Percentiles rank a stretch among this genome's conserved stretches.
phyloP scores from a whole-genome alignment of 2,113 vertebrate genomes.

The Bos taurus region ARS-UCD2.0 NC_037350.1:32790001-32790500 shows the following conservation, averaged over 20 bases:
- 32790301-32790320: neutral
- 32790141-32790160: neutral
- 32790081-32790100: neutral
- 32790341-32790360: neutral
- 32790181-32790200: neutral
- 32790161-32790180: neutral
- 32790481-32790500: neutral
- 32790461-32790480: neutral
- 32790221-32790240: neutral
- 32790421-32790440: neutral
- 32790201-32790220: accelerated
- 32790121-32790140: neutral
- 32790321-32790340: neutral
- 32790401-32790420: neutral
- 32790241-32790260: neutral
- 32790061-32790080: neutral
- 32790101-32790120: neutral
- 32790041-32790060: neutral
- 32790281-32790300: neutral
- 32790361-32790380: neutral
- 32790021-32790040: neutral
- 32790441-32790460: neutral
- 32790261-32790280: too few relatives aligned
- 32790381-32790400: neutral
- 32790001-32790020: neutral